These are phyloP conservation scores for Lasiommata megera DNA, from an alignment of 2,888 invertebrate species.

Conservation along the genomic window DNA sequence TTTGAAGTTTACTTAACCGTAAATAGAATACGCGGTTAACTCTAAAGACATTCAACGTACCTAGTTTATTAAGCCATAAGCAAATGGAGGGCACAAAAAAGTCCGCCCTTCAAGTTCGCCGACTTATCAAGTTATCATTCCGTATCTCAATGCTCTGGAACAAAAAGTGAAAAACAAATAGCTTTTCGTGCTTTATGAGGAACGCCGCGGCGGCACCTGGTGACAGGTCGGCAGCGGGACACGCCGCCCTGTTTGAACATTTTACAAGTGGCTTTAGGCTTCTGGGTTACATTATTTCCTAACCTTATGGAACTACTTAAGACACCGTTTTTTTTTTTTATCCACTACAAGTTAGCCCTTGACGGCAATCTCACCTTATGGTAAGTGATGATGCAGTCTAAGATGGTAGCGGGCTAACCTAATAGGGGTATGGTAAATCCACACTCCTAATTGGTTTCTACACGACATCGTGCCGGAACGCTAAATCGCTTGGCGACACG, in stretches of 20 bases:
- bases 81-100: slow-evolving; percentile 4
- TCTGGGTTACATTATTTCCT: slow-evolving; percentile 6
- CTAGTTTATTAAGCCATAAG: not conserved
- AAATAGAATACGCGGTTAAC: not conserved
- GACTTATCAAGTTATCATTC: slow-evolving; percentile 9
- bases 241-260: not conserved
- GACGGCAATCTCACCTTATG: too few relatives aligned
- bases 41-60: not conserved
- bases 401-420: too few relatives aligned
- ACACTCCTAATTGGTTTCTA: too few relatives aligned
- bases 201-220: not conserved
- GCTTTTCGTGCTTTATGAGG: not conserved
- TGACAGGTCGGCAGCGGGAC: not conserved
- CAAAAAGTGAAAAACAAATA: slow-evolving; percentile 9
- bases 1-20: not conserved
- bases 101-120: slow-evolving; percentile 9
- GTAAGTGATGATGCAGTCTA: too few relatives aligned
- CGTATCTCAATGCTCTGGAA: slow-evolving; percentile 8
- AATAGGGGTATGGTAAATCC: too few relatives aligned
- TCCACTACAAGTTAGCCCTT: too few relatives aligned
- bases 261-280: not conserved
- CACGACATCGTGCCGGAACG: too few relatives aligned
- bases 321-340: too few relatives aligned
- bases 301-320: too few relatives aligned
- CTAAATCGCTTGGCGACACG: too few relatives aligned